Evolutionary conservation across 2,797 vertebrate species (phyloP).

Genomic region (Erpetoichthys calabaricus): DNA sequence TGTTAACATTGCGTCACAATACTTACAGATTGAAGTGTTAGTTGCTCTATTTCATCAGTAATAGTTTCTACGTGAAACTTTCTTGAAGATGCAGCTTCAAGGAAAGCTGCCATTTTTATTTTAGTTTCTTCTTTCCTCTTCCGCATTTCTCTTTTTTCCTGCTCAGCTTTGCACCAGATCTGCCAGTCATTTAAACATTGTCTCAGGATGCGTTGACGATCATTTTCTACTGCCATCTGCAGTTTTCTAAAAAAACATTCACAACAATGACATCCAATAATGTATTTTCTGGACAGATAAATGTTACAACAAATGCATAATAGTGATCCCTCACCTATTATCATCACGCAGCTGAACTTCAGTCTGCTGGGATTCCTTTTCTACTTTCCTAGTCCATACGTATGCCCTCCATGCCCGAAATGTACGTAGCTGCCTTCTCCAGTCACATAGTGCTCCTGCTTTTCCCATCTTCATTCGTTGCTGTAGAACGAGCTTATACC

Average conservation of each 20-base stretch:
- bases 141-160: constrained; percentile 45
- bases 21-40: too few species aligned
- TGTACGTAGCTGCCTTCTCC: constrained; percentile 67
- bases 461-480: constrained; percentile 62
- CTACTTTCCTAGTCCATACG: constrained; percentile 48
- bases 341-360: constrained; percentile 59
- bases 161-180: constrained; percentile 48
- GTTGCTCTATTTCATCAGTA: too few species aligned
- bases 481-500: constrained; percentile 68
- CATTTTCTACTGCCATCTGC: constrained; percentile 49
- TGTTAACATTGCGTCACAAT: too few species aligned
- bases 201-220: constrained; percentile 53
- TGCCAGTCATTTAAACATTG: constrained; percentile 64
- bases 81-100: constrained; percentile 47
- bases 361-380: constrained; percentile 46
- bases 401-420: constrained; percentile 69
- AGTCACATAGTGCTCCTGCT: constrained; percentile 66
- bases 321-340: constrained; percentile 54
- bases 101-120: constrained; percentile 67
- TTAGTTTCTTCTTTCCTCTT: constrained; percentile 59
- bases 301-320: not conserved
- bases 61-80: constrained; percentile 19
- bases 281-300: too few species aligned
- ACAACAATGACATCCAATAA: not conserved
- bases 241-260: constrained; percentile 34